A percentile compares a stretch with the other conserved stretches of the same genome.
phyloP scores from a whole-genome alignment of 2,113 vertebrate species.

The Ranitomeya imitator region DNA sequence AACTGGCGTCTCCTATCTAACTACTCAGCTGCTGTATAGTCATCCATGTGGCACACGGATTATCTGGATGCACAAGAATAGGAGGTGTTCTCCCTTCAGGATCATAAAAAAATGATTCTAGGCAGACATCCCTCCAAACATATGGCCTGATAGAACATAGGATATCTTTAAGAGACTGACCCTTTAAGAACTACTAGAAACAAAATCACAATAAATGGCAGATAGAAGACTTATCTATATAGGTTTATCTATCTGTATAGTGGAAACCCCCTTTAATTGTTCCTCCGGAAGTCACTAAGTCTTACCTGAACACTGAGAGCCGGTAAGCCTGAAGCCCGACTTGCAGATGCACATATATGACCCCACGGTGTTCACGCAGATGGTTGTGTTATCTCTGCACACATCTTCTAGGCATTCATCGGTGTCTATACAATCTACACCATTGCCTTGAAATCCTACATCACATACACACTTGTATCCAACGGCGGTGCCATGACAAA shows the following conservation, averaged over 20 bases:
- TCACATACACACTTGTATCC: constrained; percentile 79
- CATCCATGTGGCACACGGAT: no score
- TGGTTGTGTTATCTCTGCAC: constrained; percentile 71
- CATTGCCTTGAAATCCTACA: constrained; percentile 72
- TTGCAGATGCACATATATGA: constrained; percentile 76
- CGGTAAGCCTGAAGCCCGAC: constrained; percentile 68
- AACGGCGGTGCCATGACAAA: constrained; percentile 72
- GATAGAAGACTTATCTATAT: no score
- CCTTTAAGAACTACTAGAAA: no score
- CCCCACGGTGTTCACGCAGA: constrained; percentile 74
- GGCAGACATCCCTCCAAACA: no score
- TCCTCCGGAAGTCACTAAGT: background rate
- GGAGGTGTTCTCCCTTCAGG: no score
- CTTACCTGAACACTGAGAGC: constrained; percentile 72
- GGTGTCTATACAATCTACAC: constrained; percentile 72
- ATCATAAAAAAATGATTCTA: no score
- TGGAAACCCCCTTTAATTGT: background rate
- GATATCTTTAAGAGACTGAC: no score
- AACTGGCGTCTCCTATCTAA: no score
- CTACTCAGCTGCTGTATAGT: no score
- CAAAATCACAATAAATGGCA: no score
- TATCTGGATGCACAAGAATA: no score
- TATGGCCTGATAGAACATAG: no score
- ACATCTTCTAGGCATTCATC: constrained; percentile 74
- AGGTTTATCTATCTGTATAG: background rate